Base-by-base conservation (phyloP, 1,140 invertebrate genomes). In the Neuroterus valhalla region DNA sequence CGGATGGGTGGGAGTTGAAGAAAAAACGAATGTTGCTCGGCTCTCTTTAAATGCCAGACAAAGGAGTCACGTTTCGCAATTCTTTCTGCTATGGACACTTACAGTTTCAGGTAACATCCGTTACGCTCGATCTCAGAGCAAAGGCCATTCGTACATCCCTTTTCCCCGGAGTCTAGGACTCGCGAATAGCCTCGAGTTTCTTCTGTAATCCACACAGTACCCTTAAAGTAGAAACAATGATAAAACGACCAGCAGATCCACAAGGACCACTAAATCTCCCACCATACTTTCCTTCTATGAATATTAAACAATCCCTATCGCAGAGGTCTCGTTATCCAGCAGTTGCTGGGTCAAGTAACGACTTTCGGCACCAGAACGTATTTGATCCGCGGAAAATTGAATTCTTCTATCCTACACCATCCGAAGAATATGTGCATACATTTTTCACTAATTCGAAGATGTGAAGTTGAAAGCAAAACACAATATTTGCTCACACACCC, bases 211-310 rank as follows among this genome's bases (percentile, higher is more conserved):
- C 46, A 48, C 14, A 48, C 46, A n/a, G 46, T 48, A 48, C 2
- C 46, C n/a, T 68, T 68, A 12, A 78, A 72, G 72, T 70, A 67
- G 69, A 75, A 81, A 79, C 78, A 79, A 43, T 45, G 68, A 68
- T 78, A 77, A 80, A 80, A 52, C 52, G 67, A 52, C 78, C 67
- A 52, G 21, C 45, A 48, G 19, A 31, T 17, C 12, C 12, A n/a
- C 62, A 69, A 79, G 66, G 44, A 79, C 68, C 44, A 48, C 44
- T 46, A 55, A 43, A 77, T 50, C 68, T 68, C 66, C 31, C 76
- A 38, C 31, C 8, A 48, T 48, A 48, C 8, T n/a, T 6, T 48
- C 8, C 46, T 48, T 48, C 17, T n/a, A 19, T 17, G 46, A 48
- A 48, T n/a, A 48, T 8, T 48, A 4, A 48, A 48, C 15, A 48